Evolutionary conservation across 2,113 vertebrate species (phyloP).

Genomic region (Eubucco bourcierii): DNA sequence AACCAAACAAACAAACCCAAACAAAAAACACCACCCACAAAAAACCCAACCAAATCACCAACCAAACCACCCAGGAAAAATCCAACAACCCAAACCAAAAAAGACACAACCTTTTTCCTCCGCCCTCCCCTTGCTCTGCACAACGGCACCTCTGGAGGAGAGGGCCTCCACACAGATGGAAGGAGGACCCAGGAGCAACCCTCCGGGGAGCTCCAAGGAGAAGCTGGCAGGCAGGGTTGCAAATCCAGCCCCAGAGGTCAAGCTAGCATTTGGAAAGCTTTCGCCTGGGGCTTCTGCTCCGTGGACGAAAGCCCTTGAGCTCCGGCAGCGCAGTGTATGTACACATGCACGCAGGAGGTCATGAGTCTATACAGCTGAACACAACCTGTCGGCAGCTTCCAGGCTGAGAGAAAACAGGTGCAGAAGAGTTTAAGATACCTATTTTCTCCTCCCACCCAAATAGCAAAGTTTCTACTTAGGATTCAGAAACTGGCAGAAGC

Average conservation of each 20-base stretch:
- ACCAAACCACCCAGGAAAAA: too few species aligned
- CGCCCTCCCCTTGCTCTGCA: neutral
- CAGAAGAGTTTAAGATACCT: neutral
- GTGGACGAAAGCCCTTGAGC: fast-evolving
- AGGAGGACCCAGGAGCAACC: neutral
- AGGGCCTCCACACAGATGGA: neutral
- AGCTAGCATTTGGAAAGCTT: neutral
- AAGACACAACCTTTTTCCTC: neutral
- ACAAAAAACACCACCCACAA: too few species aligned
- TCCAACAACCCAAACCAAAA: too few species aligned
- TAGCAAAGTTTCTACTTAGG: neutral
- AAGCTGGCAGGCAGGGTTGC: neutral
- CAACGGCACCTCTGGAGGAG: fast-evolving
- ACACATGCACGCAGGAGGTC: fast-evolving
- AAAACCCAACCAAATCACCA: too few species aligned
- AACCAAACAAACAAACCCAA: too few species aligned
- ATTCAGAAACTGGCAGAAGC: neutral
- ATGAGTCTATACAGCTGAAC: fast-evolving
- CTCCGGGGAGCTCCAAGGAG: neutral
- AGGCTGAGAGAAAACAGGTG: neutral
- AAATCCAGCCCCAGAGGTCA: neutral
- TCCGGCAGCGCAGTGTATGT: fast-evolving
- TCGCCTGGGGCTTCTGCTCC: neutral
- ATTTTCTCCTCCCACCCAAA: neutral
- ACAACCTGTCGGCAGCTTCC: neutral